Base-by-base conservation (phyloP, 2,113 vertebrate genomes). In the Rafetus swinhoei region DNA sequence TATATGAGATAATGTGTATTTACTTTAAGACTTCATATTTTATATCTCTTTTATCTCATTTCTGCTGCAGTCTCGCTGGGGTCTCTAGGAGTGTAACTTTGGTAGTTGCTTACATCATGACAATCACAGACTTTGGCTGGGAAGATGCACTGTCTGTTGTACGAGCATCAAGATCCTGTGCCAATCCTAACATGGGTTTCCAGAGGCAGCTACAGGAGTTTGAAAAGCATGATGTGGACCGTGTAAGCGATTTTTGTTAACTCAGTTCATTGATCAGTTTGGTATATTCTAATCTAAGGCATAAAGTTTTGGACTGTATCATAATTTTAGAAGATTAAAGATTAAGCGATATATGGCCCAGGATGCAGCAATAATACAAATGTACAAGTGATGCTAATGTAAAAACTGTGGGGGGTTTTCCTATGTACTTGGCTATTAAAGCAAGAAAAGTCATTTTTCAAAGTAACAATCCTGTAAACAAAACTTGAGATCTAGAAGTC, bases 21-120 rank as follows among this genome's bases (percentile, higher is more conserved):
- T 45, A 45, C 45, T 76, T 25, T 50, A 85, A 80, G 14, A 80
- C 69, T 57, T 84, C 80, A 52, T 16, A 0, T 69, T 6, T 84
- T 82, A 80, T 87, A 1, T 87, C 69, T 84, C 10, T 59, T 92
- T 25, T 7, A 19, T 72, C 29, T 83, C 8, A 24, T 84, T 85
- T 86, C 59, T 84, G 32, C 5, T 86, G 21, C 97, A 99, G 99
- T 97, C 98, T 99, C 95, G 99, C 99, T 6, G 99, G 99, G 13
- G 99, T 99, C 90, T 99, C 99, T 76, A 99, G 99, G 87, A 99
- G 99, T 1, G 99, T 99, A 86, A 99, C 99, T 0, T 90, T 99
- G 95, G 99, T 99, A 88, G 98, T 99, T 13, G 99, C 99, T 7
- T 99, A 99, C 95, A 98, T 99, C 95, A 99, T 99, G 99, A 99